Conservation (phyloP, 2,797 vertebrate species). For the Peromyscus melanophrys region DNA sequence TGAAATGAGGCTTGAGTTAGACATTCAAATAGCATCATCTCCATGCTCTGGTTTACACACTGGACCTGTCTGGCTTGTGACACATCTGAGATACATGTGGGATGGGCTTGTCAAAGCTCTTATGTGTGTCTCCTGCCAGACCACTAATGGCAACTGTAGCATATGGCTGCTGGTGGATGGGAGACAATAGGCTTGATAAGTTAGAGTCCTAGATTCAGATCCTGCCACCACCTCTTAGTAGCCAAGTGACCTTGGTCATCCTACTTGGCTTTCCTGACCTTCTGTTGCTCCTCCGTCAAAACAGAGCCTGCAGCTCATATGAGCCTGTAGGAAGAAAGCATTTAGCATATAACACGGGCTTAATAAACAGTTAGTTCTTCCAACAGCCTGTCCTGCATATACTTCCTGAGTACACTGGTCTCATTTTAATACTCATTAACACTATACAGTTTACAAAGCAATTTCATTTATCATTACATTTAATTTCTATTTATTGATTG, state of each 20-base stretch:
- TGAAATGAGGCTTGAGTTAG: background rate
- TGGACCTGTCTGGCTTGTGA: background rate
- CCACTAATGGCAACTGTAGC: background rate
- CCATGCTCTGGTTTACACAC: background rate
- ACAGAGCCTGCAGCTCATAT: background rate
- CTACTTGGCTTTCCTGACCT: background rate
- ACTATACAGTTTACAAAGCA: conserved; percentile 45
- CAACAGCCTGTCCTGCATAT: background rate
- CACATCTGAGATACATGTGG: background rate
- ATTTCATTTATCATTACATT: conserved; percentile 23
- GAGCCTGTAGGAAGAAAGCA: background rate
- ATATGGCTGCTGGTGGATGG: too few relatives aligned
- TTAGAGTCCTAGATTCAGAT: background rate
- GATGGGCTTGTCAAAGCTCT: background rate
- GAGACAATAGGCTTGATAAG: background rate
- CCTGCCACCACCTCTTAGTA: background rate
- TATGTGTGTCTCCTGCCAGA: background rate
- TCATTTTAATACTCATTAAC: conserved; percentile 48
- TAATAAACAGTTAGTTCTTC: conserved; percentile 37
- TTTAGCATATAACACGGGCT: background rate
- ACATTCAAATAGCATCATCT: background rate
- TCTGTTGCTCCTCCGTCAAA: background rate
- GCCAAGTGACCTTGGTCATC: background rate
- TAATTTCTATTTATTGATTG: conserved; percentile 62
- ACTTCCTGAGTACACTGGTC: background rate